Evolutionary conservation across 2,888 invertebrate species (phyloP).

Genomic region (Leptinotarsa juncta): DNA sequence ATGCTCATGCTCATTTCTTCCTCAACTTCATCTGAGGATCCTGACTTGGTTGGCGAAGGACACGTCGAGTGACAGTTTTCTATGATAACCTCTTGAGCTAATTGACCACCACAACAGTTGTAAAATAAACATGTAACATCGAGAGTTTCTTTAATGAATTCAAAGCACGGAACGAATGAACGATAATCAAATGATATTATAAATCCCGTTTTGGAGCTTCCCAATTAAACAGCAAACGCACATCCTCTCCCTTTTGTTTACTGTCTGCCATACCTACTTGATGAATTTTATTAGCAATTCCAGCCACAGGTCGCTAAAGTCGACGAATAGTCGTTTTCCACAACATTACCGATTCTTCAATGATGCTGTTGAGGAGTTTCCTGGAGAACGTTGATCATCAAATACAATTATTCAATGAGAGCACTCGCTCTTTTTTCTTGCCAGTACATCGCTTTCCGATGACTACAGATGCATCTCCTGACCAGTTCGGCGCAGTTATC

Average conservation of each 20-base stretch:
- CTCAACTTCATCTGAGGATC: neutral
- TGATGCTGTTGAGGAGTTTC: constrained; percentile 23
- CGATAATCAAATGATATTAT: constrained; percentile 58
- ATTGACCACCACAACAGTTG: constrained; percentile 33
- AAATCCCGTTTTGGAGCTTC: constrained; percentile 56
- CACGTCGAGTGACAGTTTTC: too few species aligned
- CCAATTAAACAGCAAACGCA: constrained; percentile 52
- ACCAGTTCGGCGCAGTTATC: neutral
- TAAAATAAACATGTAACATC: constrained; percentile 28
- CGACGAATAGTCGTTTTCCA: constrained; percentile 55
- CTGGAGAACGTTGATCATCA: neutral
- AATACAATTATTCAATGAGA: neutral
- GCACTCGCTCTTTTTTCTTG: neutral
- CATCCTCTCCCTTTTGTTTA: constrained; percentile 37
- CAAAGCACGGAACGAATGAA: constrained; percentile 54
- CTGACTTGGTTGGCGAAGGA: too few species aligned
- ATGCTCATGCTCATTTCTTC: neutral
- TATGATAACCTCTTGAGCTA: too few species aligned
- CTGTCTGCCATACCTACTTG: constrained; percentile 62
- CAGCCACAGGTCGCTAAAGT: constrained; percentile 49
- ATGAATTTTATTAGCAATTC: constrained; percentile 54
- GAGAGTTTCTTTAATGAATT: constrained; percentile 39
- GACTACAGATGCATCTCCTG: neutral
- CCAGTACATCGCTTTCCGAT: neutral
- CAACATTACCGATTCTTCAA: constrained; percentile 50